Evolutionary conservation across 2,888 invertebrate species (phyloP), one percentile per base, ranked within the genome.

Genomic region (Athalia circularis): DNA sequence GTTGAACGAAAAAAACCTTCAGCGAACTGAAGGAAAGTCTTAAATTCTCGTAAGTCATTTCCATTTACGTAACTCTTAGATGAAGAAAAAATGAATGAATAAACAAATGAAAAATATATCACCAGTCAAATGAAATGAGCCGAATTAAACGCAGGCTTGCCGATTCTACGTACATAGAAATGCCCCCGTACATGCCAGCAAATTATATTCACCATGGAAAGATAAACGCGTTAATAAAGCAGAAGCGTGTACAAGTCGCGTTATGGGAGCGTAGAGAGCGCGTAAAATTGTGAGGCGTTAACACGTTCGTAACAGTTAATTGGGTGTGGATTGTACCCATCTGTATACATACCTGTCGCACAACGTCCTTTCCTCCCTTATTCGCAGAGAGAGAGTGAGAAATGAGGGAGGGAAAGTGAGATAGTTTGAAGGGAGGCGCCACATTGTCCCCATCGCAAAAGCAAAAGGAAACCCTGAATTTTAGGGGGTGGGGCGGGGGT

Each of bases 271-370:
- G 54, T 43, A 43, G 54, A 54, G 52, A 52, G 52, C 7, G 68
- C 43, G 43, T 54, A 68, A 68, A 54, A 54, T 29, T 52, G 67
- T 67, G 11, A 67, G 50, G 68, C 54, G 68, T 52, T 9, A 68
- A 72, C n/a, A 48, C 65, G 65, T 45, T 3, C 48, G 72, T 47
- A 48, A 29, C 45, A 61, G 72, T 72, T 72, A 72, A 72, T 72
- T 72, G 72, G 72, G 72, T 59, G 59, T 57, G 13, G 48, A 72
- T 57, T 47, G 45, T 59, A 59, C 61, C 59, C 72, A 6, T 57
- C 47, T 72, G 70, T 72, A 72, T 4, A 54, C 54, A 52, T 61
- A 72, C 72, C 72, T 72, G 72, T 72, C 72, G 59, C 59, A 43
- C 52, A 52, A 52, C n/a, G 68, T 68, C 68, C 68, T 52, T 68